phyloP scores from a whole-genome alignment of 1,140 invertebrate species.

The Drosophila kurseongensis region DNA sequence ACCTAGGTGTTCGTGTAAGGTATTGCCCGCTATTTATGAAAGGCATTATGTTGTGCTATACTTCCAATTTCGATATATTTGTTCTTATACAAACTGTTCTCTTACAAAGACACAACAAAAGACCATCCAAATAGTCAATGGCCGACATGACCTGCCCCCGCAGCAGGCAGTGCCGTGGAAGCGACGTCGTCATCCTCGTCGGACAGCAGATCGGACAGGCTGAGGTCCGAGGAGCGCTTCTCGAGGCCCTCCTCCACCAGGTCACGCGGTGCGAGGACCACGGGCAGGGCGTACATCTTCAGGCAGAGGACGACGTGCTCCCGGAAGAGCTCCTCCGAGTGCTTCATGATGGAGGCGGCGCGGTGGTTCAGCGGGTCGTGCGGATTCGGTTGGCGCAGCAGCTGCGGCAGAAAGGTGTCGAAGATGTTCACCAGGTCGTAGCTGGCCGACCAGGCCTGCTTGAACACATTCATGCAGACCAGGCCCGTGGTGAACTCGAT shows the following conservation, averaged over 20 bases:
- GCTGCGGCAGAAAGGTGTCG: slow-evolving; percentile 99
- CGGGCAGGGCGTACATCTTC: slow-evolving; percentile 93
- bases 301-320: slow-evolving; percentile 99
- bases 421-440: slow-evolving; percentile 99
- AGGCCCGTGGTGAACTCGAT: slow-evolving; percentile 99
- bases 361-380: slow-evolving; percentile 99
- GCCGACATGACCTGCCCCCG: slow-evolving; percentile 4
- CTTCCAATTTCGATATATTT: slow-evolving; percentile 18
- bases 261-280: slow-evolving; percentile 3
- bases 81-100: slow-evolving; percentile 16
- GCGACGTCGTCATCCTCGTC: slow-evolving; percentile 45
- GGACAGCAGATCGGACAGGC: slow-evolving; percentile 57
- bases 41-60: neutral
- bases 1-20: too few relatives aligned
- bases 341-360: slow-evolving; percentile 99
- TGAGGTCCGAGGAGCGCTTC: slow-evolving; percentile 63
- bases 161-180: neutral
- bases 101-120: slow-evolving; percentile 34
- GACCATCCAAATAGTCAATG: slow-evolving; percentile 15
- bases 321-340: slow-evolving; percentile 99
- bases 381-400: slow-evolving; percentile 99
- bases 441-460: slow-evolving; percentile 95
- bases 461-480: slow-evolving; percentile 99
- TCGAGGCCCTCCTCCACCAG: slow-evolving; percentile 47
- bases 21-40: too few relatives aligned